A percentile compares a stretch with the other conserved stretches of the same genome.
Conservation (phyloP, 2,888 invertebrate species). For the Hermaeophaga mercurialis region DNA sequence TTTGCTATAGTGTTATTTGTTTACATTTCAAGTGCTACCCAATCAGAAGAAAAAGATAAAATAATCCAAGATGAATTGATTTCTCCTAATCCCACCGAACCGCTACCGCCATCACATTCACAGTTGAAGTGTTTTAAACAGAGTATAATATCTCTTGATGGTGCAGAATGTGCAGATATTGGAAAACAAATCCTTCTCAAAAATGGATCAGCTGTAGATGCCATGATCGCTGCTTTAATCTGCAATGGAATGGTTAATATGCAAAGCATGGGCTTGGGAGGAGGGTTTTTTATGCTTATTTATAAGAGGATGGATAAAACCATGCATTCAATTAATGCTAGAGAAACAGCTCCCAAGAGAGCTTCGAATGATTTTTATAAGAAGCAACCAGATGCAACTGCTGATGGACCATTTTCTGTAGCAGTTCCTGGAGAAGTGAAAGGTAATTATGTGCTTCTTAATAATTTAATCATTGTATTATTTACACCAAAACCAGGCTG, state of each 20-base stretch:
- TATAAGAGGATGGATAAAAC: slow-evolving; percentile 66
- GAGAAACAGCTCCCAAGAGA: slow-evolving; percentile 74
- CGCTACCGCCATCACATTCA: background rate
- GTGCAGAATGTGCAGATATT: background rate
- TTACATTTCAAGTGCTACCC: background rate
- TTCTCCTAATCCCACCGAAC: background rate
- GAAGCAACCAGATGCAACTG: slow-evolving; percentile 38
- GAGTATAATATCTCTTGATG: background rate
- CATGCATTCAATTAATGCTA: slow-evolving; percentile 70
- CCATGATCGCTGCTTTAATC: slow-evolving; percentile 80
- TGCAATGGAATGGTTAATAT: slow-evolving; percentile 83
- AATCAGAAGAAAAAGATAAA: background rate
- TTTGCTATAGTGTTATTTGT: background rate
- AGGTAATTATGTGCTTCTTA: no score
- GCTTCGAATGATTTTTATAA: slow-evolving; percentile 67
- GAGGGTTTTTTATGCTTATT: slow-evolving; percentile 80
- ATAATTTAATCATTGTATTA: no score
- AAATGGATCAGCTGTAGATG: slow-evolving; percentile 83
- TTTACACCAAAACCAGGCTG: no score
- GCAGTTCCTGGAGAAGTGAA: slow-evolving; percentile 83
- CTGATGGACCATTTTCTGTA: slow-evolving; percentile 62
- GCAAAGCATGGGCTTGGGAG: slow-evolving; percentile 81
- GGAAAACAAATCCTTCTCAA: slow-evolving; percentile 60
- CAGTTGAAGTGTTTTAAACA: background rate
- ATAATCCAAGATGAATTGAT: background rate